phyloP scores from a whole-genome alignment of 2,888 invertebrate species.

The Stratiomys singularior region DNA sequence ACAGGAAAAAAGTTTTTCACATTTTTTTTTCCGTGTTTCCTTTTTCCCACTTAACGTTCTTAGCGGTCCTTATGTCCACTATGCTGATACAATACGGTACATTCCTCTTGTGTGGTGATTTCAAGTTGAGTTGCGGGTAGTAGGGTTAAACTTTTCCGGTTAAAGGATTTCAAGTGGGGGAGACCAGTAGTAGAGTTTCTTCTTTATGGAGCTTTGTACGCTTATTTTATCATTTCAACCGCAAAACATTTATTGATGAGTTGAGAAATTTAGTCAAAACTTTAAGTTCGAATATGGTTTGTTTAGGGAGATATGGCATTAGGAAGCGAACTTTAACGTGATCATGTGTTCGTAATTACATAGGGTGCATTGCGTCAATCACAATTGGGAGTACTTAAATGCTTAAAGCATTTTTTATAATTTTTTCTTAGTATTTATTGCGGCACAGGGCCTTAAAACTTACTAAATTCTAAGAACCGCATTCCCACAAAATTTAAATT shows the following conservation, averaged over 20 bases:
- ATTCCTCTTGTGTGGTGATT: conserved; percentile 22
- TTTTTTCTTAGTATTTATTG: too few species aligned
- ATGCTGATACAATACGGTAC: not conserved
- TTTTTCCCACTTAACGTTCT: not conserved
- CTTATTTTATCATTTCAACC: conserved; percentile 7
- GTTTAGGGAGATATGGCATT: too few species aligned
- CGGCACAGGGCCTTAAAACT: too few species aligned
- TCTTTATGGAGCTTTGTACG: not conserved
- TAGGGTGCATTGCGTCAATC: too few species aligned
- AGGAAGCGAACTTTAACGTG: too few species aligned
- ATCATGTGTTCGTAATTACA: too few species aligned
- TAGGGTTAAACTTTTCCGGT: conserved; percentile 36
- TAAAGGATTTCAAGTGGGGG: not conserved
- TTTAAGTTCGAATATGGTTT: too few species aligned
- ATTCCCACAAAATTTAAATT: too few species aligned
- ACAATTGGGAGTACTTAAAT: too few species aligned
- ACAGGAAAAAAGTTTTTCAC: not conserved
- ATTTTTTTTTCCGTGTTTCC: not conserved
- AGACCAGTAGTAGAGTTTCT: not conserved
- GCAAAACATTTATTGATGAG: conserved; percentile 43
- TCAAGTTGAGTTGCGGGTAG: not conserved
- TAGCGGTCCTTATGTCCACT: conserved; percentile 25
- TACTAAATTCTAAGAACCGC: too few species aligned
- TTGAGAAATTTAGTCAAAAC: conserved; percentile 13
- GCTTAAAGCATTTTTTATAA: too few species aligned